phyloP scores from a whole-genome alignment of 2,797 vertebrate species.

The Sternarchorhynchus goeldii region DNA sequence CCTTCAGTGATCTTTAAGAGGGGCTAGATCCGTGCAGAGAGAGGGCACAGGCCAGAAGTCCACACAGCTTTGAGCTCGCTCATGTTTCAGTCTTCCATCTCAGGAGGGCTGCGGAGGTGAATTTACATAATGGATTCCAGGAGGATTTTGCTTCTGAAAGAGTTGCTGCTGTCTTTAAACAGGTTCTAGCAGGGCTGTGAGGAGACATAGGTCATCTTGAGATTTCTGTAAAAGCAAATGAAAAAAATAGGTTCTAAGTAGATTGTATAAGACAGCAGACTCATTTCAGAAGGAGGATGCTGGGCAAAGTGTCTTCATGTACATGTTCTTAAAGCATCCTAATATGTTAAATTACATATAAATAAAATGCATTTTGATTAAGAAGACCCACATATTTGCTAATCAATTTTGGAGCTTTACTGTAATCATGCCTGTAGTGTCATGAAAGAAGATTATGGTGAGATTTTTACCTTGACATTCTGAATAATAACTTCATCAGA shows the following conservation, averaged over 20 bases:
- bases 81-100: conserved; percentile 80
- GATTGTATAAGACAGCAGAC: not conserved
- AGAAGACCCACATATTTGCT: not conserved
- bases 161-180: conserved; percentile 60
- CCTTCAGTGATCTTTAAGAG: conserved; percentile 51
- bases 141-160: conserved; percentile 36
- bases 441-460: not conserved
- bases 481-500: conserved; percentile 53
- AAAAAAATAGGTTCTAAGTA: conserved; percentile 27
- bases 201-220: conserved; percentile 77
- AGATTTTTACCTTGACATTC: not conserved
- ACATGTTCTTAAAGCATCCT: conserved; percentile 9
- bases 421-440: not conserved
- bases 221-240: conserved; percentile 71
- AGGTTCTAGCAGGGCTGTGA: conserved; percentile 71
- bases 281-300: not conserved
- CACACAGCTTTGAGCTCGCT: conserved; percentile 75
- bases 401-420: not conserved
- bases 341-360: not conserved
- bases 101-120: conserved; percentile 59
- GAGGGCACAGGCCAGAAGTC: conserved; percentile 64
- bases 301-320: not conserved
- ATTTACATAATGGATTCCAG: conserved; percentile 87
- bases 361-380: not conserved
- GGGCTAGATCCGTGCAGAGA: conserved; percentile 75